Evolutionary conservation across 2,797 vertebrate genomes (phyloP).

Genomic region (Psittacula derbiana): DNA sequence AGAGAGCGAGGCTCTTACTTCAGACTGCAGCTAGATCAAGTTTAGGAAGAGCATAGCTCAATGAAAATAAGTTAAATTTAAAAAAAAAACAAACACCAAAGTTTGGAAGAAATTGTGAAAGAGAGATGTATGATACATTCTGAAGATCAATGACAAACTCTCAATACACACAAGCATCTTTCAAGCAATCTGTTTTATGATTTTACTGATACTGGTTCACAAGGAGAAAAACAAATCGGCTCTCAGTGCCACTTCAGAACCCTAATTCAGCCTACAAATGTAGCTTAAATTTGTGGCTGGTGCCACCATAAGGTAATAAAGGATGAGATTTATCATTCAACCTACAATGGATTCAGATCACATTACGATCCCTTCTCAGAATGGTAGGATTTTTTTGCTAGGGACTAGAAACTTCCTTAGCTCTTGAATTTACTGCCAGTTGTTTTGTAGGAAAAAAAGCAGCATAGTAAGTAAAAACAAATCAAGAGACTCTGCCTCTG

Average conservation of each 20-base stretch:
- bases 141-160: background rate
- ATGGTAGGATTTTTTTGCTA: background rate
- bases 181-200: background rate
- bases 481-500: background rate
- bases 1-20: background rate
- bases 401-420: background rate
- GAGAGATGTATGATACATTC: background rate
- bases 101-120: background rate
- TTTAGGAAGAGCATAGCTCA: background rate
- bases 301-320: constrained; percentile 1
- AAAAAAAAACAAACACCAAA: background rate
- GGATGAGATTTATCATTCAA: background rate
- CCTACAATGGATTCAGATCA: background rate
- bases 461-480: background rate
- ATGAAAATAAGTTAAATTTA: background rate
- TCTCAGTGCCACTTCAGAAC: background rate
- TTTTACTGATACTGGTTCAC: background rate
- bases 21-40: background rate
- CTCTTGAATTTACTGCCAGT: background rate
- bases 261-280: background rate
- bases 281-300: background rate
- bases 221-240: background rate
- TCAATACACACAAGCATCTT: background rate
- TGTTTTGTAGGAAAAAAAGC: background rate
- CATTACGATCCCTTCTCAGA: background rate